Evolutionary conservation across 2,113 vertebrate species (phyloP).

Genomic region (Macroglossus sobrinus): DNA sequence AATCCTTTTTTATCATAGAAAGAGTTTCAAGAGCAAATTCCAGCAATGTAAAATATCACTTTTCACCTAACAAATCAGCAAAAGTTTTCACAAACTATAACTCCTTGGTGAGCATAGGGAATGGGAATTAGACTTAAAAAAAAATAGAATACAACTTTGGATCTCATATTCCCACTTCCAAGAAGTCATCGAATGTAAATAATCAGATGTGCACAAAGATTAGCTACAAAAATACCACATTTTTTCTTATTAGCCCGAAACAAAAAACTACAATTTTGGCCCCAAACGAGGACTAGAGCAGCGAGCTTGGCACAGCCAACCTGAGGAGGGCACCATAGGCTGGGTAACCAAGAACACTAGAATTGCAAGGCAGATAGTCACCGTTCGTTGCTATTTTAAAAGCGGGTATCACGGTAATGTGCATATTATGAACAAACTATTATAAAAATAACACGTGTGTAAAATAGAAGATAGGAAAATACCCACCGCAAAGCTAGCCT

Average conservation of each 20-base stretch:
- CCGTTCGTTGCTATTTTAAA: background rate
- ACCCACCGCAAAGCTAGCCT: background rate
- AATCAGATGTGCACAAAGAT: background rate
- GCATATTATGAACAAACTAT: background rate
- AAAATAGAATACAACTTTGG: background rate
- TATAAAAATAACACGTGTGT: background rate
- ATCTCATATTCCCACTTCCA: background rate
- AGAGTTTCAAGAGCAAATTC: background rate
- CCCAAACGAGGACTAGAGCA: background rate
- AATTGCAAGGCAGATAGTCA: background rate
- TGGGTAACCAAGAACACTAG: background rate
- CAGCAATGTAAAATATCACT: background rate
- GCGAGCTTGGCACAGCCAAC: background rate
- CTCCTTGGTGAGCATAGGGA: background rate
- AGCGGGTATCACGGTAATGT: background rate
- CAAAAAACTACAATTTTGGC: background rate
- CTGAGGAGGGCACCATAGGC: accelerated
- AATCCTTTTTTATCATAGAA: background rate
- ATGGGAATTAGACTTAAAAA: background rate
- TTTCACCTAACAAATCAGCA: background rate
- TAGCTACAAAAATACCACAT: background rate
- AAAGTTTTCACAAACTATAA: background rate
- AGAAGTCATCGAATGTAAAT: background rate
- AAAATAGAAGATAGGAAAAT: background rate
- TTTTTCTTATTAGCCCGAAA: background rate